Conservation (phyloP, 2,113 vertebrate genomes). For the Cygnus atratus region DNA sequence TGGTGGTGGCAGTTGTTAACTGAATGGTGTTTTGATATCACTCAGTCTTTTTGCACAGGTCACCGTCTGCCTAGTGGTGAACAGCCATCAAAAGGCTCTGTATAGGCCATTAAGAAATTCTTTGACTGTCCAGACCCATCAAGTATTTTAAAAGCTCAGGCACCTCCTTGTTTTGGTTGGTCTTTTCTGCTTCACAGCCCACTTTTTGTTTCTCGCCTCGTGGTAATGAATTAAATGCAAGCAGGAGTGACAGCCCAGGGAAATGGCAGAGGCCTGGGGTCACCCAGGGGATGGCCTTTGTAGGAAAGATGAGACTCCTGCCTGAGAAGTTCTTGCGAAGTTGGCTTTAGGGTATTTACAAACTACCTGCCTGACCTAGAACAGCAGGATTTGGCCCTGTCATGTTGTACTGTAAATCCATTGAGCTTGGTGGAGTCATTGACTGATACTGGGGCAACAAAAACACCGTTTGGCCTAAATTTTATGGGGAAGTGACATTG, state of each 20-base stretch:
- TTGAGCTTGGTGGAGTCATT: background rate
- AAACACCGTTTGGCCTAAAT: background rate
- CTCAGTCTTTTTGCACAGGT: background rate
- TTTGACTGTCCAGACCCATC: background rate
- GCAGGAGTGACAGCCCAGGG: background rate
- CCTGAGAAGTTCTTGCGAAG: background rate
- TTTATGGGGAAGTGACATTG: background rate
- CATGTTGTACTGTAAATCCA: background rate
- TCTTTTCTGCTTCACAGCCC: conserved; percentile 8
- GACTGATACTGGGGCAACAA: background rate
- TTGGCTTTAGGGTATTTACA: background rate
- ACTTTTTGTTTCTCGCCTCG: background rate
- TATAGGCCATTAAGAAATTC: background rate
- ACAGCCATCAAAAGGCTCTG: background rate
- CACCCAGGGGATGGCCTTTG: background rate
- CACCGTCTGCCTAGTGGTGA: background rate
- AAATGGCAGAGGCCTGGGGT: background rate
- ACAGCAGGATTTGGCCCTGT: background rate
- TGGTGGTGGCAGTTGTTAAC: background rate
- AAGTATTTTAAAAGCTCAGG: conserved; percentile 4
- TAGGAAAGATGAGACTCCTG: background rate
- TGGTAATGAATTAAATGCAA: background rate
- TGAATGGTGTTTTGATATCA: background rate
- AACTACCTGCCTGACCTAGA: background rate
- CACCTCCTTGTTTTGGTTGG: background rate